These are phyloP conservation scores for Boulengeromyrus knoepffleri DNA, from an alignment of 2,113 vertebrate genomes.

Conservation along the genomic window DNA sequence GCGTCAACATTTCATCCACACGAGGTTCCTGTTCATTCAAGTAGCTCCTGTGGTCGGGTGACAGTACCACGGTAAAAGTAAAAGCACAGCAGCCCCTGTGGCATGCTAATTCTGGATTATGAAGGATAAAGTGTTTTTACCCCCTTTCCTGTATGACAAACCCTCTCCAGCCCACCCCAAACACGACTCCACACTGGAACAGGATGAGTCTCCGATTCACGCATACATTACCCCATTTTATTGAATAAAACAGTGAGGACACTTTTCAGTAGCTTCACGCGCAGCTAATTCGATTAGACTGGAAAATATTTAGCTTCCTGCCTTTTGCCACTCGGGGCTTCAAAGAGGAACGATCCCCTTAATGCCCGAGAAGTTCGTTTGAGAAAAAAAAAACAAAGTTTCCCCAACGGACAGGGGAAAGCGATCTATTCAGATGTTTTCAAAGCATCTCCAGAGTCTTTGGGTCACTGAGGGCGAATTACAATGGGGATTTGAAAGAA, in stretches of 20 bases:
- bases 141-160: background rate
- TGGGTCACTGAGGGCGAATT: slow-evolving; percentile 1
- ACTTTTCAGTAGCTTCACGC: slow-evolving; percentile 5
- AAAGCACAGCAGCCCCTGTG: background rate
- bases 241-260: slow-evolving; percentile 1
- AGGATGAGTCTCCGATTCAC: background rate
- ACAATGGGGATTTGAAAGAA: slow-evolving; percentile 4
- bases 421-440: slow-evolving; percentile 2
- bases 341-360: background rate
- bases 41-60: background rate
- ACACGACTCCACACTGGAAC: background rate
- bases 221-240: background rate
- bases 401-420: background rate
- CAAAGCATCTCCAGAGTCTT: background rate
- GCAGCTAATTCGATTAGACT: slow-evolving; percentile 5
- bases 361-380: background rate
- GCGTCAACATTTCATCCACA: background rate
- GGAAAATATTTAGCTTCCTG: background rate
- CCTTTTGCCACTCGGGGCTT: background rate
- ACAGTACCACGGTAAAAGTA: background rate
- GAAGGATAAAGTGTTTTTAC: background rate
- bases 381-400: background rate
- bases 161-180: background rate
- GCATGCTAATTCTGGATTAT: background rate
- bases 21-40: background rate